Percentiles rank a stretch among this genome's conserved stretches.
Evolutionary conservation across 2,797 vertebrate species (phyloP).

Genomic region (Notoglanidium macrostoma): DNA sequence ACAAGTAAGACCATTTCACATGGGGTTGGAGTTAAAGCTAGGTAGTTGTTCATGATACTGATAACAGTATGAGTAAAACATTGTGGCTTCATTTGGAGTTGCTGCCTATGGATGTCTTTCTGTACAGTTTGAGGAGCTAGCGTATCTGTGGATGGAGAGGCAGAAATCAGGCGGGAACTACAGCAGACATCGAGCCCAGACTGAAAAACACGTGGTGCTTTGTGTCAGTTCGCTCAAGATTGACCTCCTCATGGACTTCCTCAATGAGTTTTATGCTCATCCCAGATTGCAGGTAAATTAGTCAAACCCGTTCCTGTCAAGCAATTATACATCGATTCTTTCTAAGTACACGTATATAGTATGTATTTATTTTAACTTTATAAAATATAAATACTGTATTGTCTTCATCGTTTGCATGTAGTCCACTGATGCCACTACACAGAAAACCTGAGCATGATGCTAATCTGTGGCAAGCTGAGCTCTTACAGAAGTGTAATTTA

Average conservation of each 20-base stretch:
- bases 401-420: background rate
- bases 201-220: slow-evolving; percentile 83
- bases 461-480: background rate
- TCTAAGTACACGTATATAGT: background rate
- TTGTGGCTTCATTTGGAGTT: background rate
- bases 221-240: slow-evolving; percentile 86
- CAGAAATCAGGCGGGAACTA: slow-evolving; percentile 85
- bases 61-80: background rate
- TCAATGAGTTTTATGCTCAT: slow-evolving; percentile 85
- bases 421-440: background rate
- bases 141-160: slow-evolving; percentile 85
- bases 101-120: background rate
- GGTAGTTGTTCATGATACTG: background rate
- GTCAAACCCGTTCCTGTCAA: background rate
- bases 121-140: slow-evolving; percentile 81
- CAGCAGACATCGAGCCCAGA: slow-evolving; percentile 84
- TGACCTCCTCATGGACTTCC: slow-evolving; percentile 85
- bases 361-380: background rate
- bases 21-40: background rate
- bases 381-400: background rate
- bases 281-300: slow-evolving; percentile 78
- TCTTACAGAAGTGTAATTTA: background rate
- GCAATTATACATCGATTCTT: background rate
- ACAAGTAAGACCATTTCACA: slow-evolving; percentile 68
- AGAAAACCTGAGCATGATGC: background rate